Conservation (phyloP, 2,888 invertebrate species). For the Tetanocera ferruginea region DNA sequence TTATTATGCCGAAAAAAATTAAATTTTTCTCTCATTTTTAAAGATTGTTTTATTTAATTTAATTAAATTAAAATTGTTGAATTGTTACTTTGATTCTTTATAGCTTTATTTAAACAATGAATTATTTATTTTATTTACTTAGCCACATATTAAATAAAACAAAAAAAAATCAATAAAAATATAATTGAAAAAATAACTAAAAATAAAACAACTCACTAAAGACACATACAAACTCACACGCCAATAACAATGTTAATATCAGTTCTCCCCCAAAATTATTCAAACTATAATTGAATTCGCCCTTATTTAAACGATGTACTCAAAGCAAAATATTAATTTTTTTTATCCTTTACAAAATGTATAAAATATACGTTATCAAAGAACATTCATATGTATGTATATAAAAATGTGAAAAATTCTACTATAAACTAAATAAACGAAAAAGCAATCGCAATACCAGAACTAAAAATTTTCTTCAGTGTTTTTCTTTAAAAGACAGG, state of each 20-base stretch:
- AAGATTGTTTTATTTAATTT: slow-evolving; percentile 10
- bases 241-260: slow-evolving; percentile 16
- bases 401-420: not conserved
- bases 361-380: not conserved
- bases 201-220: slow-evolving; percentile 27
- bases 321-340: not conserved
- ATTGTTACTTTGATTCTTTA: slow-evolving; percentile 22
- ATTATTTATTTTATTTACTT: slow-evolving; percentile 44
- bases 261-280: slow-evolving; percentile 5
- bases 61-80: slow-evolving; percentile 21
- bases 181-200: not conserved
- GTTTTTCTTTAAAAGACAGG: not conserved
- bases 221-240: slow-evolving; percentile 35
- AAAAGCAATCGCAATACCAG: slow-evolving; percentile 4
- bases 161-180: not conserved
- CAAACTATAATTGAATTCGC: no score
- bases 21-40: not conserved
- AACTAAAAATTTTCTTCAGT: not conserved
- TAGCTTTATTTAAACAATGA: slow-evolving; percentile 34
- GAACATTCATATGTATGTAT: not conserved
- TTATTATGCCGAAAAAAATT: not conserved
- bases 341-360: not conserved
- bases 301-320: no score
- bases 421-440: slow-evolving; percentile 13
- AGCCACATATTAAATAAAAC: slow-evolving; percentile 16